A percentile compares a stretch with the other conserved stretches of the same genome.
Evolutionary conservation across 2,888 invertebrate species (phyloP).

Genomic region (Reticulitermes lucifugus): DNA sequence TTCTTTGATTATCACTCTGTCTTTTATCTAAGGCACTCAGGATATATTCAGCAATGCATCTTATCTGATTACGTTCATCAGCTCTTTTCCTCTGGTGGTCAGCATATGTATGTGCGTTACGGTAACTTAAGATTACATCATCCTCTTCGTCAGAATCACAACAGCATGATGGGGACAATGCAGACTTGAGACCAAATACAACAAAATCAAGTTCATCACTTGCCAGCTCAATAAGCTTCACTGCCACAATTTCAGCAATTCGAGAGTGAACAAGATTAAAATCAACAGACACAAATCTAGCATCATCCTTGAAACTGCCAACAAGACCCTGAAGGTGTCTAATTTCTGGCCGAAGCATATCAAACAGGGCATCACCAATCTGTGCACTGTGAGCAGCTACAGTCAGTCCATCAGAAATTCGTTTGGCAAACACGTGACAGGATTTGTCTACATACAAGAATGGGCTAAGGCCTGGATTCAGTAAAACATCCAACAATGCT

Average conservation of each 20-base stretch:
- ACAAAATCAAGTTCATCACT: constrained; percentile 46
- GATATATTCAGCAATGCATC: constrained; percentile 64
- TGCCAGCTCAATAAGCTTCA: constrained; percentile 67
- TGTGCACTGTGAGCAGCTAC: constrained; percentile 51
- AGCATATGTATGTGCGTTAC: neutral
- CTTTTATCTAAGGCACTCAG: constrained; percentile 57
- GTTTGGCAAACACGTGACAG: constrained; percentile 73
- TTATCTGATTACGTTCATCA: constrained; percentile 61
- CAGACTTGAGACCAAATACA: neutral
- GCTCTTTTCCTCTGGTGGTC: neutral
- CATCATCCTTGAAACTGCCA: constrained; percentile 76
- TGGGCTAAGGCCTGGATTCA: constrained; percentile 58
- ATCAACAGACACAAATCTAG: constrained; percentile 67
- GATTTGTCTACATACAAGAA: constrained; percentile 70
- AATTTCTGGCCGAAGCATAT: constrained; percentile 74
- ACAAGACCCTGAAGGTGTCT: constrained; percentile 77
- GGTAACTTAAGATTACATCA: constrained; percentile 56
- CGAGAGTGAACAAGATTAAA: constrained; percentile 76
- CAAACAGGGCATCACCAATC: constrained; percentile 65
- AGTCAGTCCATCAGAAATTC: constrained; percentile 74
- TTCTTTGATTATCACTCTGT: constrained; percentile 58
- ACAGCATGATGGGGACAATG: constrained; percentile 58
- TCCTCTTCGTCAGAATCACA: constrained; percentile 72
- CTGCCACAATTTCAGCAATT: constrained; percentile 72
- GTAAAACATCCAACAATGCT: constrained; percentile 30